Conservation (phyloP, 1,140 invertebrate genomes). For the Platyura marginata region DNA sequence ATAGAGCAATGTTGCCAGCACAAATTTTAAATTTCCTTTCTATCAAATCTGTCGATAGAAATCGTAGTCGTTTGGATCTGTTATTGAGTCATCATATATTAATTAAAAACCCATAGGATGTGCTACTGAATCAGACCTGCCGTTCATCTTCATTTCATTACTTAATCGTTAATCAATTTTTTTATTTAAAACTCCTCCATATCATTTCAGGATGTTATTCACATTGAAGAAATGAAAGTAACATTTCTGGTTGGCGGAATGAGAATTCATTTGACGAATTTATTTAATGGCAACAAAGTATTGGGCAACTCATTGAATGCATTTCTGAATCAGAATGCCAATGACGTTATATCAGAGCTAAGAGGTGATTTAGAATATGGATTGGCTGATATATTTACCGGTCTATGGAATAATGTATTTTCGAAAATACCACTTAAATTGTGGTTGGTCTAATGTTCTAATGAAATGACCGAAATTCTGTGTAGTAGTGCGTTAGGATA, state of each 20-base stretch:
- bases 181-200: too few relatives aligned
- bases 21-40: too few relatives aligned
- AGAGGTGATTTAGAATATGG: conserved; percentile 53
- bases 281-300: conserved; percentile 33
- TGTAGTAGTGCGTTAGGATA: too few relatives aligned
- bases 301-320: conserved; percentile 22
- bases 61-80: too few relatives aligned
- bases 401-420: conserved; percentile 57
- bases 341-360: conserved; percentile 69
- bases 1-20: too few relatives aligned
- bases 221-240: conserved; percentile 31
- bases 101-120: too few relatives aligned
- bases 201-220: conserved; percentile 25
- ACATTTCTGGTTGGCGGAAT: conserved; percentile 31
- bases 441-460: conserved; percentile 33
- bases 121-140: too few relatives aligned
- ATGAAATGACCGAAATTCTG: not conserved
- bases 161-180: too few relatives aligned
- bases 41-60: too few relatives aligned
- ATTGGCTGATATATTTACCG: conserved; percentile 58
- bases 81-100: too few relatives aligned
- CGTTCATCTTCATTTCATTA: too few relatives aligned
- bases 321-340: conserved; percentile 66
- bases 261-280: conserved; percentile 31
- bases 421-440: conserved; percentile 54